Conservation (phyloP, 2,797 vertebrate species). For the Lacerta viridis region DNA sequence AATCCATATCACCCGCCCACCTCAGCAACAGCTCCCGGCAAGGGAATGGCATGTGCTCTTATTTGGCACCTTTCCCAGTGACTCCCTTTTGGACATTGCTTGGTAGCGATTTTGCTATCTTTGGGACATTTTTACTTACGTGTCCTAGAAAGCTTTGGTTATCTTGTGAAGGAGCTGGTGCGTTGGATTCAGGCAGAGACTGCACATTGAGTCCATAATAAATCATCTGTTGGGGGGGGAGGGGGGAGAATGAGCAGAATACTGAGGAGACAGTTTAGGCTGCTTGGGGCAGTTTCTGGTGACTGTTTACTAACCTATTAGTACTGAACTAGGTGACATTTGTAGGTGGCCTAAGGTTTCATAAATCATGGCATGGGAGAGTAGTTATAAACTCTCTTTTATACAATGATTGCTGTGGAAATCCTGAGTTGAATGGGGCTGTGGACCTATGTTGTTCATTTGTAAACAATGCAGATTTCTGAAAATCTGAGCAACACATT, state of each 20-base stretch:
- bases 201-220: background rate
- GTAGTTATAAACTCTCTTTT: background rate
- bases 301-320: background rate
- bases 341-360: background rate
- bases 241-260: background rate
- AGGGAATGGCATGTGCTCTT: background rate
- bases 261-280: no score
- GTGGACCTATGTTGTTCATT: background rate
- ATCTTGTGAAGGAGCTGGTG: background rate
- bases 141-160: background rate
- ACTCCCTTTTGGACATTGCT: background rate
- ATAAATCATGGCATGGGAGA: no score
- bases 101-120: background rate
- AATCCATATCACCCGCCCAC: background rate
- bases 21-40: constrained; percentile 8
- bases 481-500: background rate
- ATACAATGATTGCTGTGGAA: background rate
- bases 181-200: background rate
- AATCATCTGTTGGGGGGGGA: background rate
- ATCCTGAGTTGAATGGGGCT: background rate
- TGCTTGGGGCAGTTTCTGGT: background rate
- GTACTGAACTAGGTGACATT: background rate
- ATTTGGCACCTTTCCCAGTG: constrained; percentile 22
- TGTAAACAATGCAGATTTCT: background rate
- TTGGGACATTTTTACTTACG: background rate